These are phyloP conservation scores for Tipula unca DNA, from an alignment of 2,888 invertebrate genomes.

Conservation along the genomic window DNA sequence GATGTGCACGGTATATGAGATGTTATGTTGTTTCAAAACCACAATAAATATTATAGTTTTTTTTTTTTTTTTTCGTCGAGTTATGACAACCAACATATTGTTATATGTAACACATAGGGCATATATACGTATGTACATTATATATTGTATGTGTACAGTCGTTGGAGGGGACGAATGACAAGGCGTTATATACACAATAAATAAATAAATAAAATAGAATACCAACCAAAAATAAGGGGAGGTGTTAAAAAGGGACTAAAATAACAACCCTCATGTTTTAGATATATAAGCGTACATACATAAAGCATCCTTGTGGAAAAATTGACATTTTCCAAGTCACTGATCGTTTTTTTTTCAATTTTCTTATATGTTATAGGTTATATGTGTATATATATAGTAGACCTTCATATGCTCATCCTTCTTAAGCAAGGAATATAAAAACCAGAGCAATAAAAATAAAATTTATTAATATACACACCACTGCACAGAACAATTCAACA, in stretches of 20 bases:
- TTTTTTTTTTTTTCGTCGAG: not conserved
- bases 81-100: slow-evolving; percentile 8
- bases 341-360: not conserved
- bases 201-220: slow-evolving; percentile 14
- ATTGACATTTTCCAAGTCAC: slow-evolving; percentile 8
- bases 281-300: not conserved
- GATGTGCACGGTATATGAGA: not conserved
- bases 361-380: not conserved
- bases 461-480: slow-evolving; percentile 14
- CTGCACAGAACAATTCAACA: not conserved
- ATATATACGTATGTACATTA: not conserved
- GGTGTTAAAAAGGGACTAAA: not conserved
- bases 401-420: not conserved
- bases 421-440: not conserved
- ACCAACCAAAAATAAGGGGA: not conserved
- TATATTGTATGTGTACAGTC: too few species aligned
- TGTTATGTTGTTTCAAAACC: not conserved
- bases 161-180: not conserved
- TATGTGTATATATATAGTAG: not conserved
- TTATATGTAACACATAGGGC: too few species aligned
- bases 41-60: not conserved
- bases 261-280: not conserved
- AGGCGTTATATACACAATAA: not conserved
- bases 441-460: not conserved
- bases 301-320: not conserved